Base-by-base conservation (phyloP, 2,888 invertebrate genomes). In the Cyrtodaria siliqua region DNA sequence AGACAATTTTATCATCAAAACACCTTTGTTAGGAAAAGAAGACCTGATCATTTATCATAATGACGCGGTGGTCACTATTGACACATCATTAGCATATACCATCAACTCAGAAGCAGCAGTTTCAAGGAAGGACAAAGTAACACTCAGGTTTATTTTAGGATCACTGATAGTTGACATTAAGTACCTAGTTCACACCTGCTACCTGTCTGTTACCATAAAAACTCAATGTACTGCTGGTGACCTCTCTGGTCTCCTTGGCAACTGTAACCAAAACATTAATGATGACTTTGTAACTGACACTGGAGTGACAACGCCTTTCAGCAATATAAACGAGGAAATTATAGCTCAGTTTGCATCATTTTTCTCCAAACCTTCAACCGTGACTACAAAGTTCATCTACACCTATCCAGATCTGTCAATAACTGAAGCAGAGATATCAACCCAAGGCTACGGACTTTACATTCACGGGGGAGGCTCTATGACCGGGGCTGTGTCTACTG, bases 161-260 rank as follows among this genome's bases (percentile, higher is more conserved):
- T 24, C 49, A 12, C 18, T 69, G 6, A 53, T 33, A 1, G 52
- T 74, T 18, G 64, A 73, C 24, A 56, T 82, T 20, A 60, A 68
- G n/a, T 76, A 66, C 49, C 49, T 76, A 23, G 60, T 61, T 12
- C 24, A 52, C n/a, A 44, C 68, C 8, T 64, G 71, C 16, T 52
- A 67, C 29, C 33, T 77, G n/a, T 77, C 76, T 20, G 52, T 69
- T 0, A 27, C 18, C 50, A 50, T 78, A 9, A 49, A 60, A 8
- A 61, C 73, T 24, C 40, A 66, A 9, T 72, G 75, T 26, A 67
- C 63, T 20, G 42, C 69, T 40, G 44, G 38, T 20, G 63, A 63
- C 3, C 55, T 66, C 2, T 20, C 50, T 14, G 88, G 89, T 1
- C 55, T 88, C 3, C 81, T 84, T 59, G 89, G 89, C 12, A 87